Percentiles rank a stretch among this genome's conserved stretches.
phyloP scores from a whole-genome alignment of 2,113 vertebrate genomes.

The Gavialis gangeticus region DNA sequence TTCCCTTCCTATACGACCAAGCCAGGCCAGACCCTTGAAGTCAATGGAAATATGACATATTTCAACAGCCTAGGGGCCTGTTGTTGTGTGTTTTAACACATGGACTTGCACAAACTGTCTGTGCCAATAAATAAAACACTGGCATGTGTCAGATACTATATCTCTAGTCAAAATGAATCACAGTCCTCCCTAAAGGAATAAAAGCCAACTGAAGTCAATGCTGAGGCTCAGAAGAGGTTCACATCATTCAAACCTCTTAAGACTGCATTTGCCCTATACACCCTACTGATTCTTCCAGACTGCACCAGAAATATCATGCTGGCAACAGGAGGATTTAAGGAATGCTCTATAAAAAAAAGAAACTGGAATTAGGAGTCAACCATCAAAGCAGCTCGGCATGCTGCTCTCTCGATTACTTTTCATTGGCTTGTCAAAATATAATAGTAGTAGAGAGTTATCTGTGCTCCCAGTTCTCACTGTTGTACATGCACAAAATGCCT shows the following conservation, averaged over 20 bases:
- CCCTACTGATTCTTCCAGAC: neutral
- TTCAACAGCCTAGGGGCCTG: constrained; percentile 1
- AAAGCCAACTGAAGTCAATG: neutral
- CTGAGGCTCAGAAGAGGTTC: neutral
- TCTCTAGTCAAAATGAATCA: neutral
- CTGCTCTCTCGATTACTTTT: neutral
- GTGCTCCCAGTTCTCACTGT: neutral
- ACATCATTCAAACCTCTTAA: neutral
- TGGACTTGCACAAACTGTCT: constrained; percentile 48
- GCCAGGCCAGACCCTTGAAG: neutral
- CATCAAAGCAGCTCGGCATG: rapidly evolving
- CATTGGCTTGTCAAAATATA: neutral
- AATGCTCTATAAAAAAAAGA: neutral
- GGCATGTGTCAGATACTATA: neutral
- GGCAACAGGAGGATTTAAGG: neutral
- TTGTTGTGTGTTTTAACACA: constrained; percentile 60
- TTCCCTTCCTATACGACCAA: neutral
- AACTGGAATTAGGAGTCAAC: neutral
- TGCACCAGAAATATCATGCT: neutral
- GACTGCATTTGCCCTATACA: neutral
- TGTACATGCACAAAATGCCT: rapidly evolving
- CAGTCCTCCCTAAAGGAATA: neutral
- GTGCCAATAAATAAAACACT: neutral
- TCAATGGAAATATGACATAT: neutral
- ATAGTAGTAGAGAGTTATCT: neutral